These are phyloP conservation scores for Molanna angustata DNA, from an alignment of 2,888 invertebrate genomes.

Conservation along the genomic window DNA sequence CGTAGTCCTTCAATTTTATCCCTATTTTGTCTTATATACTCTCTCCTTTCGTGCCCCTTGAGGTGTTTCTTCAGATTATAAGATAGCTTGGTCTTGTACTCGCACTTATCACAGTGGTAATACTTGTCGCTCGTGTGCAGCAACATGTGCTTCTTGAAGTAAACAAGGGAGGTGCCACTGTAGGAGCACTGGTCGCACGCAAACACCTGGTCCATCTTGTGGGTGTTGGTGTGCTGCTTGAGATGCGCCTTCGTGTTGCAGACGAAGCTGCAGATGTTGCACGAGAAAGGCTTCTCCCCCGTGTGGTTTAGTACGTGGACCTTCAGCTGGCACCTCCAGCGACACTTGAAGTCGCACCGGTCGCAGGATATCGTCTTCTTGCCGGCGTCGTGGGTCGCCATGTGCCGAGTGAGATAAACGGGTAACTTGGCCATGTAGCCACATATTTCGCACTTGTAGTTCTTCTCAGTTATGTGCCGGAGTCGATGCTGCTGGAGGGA, in stretches of 20 bases:
- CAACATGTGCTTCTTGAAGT: slow-evolving; percentile 1
- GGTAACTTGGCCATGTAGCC: not conserved
- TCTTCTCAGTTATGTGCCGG: not conserved
- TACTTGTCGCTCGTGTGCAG: not conserved
- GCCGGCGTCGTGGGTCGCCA: not conserved
- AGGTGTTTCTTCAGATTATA: slow-evolving; percentile 6
- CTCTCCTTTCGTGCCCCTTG: slow-evolving; percentile 1
- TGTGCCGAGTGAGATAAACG: not conserved
- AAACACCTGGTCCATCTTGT: not conserved
- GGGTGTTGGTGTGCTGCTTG: slow-evolving; percentile 1
- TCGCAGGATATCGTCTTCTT: slow-evolving; percentile 1
- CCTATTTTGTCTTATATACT: not conserved
- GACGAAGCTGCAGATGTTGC: not conserved
- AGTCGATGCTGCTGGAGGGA: not conserved
- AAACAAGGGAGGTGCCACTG: not conserved
- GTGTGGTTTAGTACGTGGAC: slow-evolving; percentile 2
- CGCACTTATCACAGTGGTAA: slow-evolving; percentile 1
- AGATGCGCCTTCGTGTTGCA: slow-evolving; percentile 9
- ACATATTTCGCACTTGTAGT: not conserved
- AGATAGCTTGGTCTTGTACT: slow-evolving; percentile 1
- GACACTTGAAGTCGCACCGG: not conserved
- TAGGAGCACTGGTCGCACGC: slow-evolving; percentile 1
- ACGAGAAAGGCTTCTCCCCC: slow-evolving; percentile 1
- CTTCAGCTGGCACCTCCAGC: slow-evolving; percentile 6
- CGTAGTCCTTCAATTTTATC: too few relatives aligned